Conservation (phyloP, 1,140 invertebrate species). For the Lucilia cuprina region DNA sequence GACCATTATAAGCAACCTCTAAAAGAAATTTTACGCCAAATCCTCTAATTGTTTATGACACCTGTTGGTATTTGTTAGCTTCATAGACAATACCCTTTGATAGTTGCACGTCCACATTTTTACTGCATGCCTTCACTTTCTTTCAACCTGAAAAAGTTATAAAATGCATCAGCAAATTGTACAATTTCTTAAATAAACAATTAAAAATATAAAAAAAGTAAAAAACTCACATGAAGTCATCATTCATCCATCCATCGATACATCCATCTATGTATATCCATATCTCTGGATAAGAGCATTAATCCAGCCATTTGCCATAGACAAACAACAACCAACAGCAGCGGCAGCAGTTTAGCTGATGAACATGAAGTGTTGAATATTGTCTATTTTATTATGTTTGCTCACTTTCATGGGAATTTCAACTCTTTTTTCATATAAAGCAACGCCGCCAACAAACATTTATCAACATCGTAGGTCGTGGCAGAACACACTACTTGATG, state of each 20-base stretch:
- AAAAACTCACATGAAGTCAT: constrained; percentile 22
- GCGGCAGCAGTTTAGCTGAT: not conserved
- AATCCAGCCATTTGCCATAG: constrained; percentile 2
- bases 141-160: constrained; percentile 27
- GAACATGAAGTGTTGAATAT: not conserved
- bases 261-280: constrained; percentile 5
- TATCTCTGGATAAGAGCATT: not conserved
- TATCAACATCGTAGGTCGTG: not conserved
- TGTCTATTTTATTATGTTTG: constrained; percentile 26
- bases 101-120: not conserved
- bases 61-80: not conserved
- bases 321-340: not conserved
- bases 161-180: constrained; percentile 30
- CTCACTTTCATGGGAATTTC: constrained; percentile 38
- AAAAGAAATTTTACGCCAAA: not conserved
- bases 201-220: not conserved
- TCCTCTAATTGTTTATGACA: not conserved
- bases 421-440: not conserved
- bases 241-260: not conserved
- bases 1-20: no score
- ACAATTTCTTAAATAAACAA: constrained; percentile 32
- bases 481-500: not conserved
- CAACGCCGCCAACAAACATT: not conserved
- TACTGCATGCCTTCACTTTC: constrained; percentile 13
- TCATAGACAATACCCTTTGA: not conserved